A percentile compares a stretch with the other conserved stretches of the same genome.
Conservation (phyloP, 2,888 invertebrate genomes). For the Ophioninae sp. region DNA sequence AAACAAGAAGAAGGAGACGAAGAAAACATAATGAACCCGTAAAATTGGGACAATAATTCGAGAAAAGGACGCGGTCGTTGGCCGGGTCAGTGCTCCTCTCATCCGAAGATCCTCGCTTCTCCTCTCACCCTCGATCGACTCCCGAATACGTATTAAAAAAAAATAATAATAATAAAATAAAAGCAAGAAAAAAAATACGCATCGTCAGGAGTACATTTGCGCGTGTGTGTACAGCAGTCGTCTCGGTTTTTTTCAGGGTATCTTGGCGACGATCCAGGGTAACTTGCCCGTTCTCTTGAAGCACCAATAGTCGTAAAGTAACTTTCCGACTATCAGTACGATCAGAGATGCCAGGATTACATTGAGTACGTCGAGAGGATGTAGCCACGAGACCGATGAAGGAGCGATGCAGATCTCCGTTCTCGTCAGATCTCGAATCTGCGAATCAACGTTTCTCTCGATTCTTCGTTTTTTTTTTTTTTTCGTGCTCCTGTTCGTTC, state of each 20-base stretch:
- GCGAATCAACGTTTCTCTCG: conserved; percentile 73
- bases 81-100: conserved; percentile 46
- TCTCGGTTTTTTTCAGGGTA: conserved; percentile 83
- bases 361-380: conserved; percentile 89
- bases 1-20: neutral
- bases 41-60: conserved; percentile 29
- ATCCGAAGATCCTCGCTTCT: conserved; percentile 5
- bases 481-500: no score
- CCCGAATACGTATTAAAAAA: neutral
- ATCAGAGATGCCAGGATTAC: conserved; percentile 86
- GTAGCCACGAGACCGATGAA: conserved; percentile 82
- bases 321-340: conserved; percentile 87
- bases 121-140: conserved; percentile 34
- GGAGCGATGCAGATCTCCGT: conserved; percentile 85
- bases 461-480: conserved; percentile 14
- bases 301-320: conserved; percentile 91
- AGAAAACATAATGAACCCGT: conserved; percentile 22
- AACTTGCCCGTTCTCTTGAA: conserved; percentile 90
- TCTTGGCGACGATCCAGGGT: conserved; percentile 92
- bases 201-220: conserved; percentile 9
- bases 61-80: neutral
- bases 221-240: neutral
- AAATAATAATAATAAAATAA: neutral
- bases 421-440: conserved; percentile 87
- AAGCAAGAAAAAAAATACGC: conserved; percentile 5